Base-by-base conservation (phyloP, 1,140 invertebrate species). In the Magallana gigas region DNA sequence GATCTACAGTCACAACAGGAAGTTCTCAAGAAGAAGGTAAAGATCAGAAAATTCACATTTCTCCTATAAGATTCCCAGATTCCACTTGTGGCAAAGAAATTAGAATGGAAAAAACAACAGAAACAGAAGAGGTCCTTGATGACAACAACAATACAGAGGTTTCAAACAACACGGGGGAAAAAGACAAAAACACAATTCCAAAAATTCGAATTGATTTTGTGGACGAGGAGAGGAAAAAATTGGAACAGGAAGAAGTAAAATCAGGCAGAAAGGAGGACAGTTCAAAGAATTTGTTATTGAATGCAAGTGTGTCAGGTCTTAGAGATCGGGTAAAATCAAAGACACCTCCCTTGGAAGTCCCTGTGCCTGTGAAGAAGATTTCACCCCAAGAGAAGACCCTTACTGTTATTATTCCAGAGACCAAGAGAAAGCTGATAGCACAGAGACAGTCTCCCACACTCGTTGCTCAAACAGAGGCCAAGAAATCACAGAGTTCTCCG, bases 21-120 rank as follows among this genome's bases (percentile, higher is more conserved):
- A 76, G 29, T 76, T 18, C 7, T 11, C 23, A 29, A 29, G 68
- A 76, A 29, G 23, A 1, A 9, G 1, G 7, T 36, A 23, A 76
- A 76, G 68, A 29, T 76, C 68, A 12, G 23, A 76, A 76, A 76
- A 12, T 12, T 76, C 12, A 29, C 36, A 76, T 76, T 76, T 76
- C 68, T 29, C 68, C 68, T 9, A 76, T 76, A 23, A 76, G 68
- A 76, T 76, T 76, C 36, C 68, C 68, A 76, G 23, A 76, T 29
- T 29, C 18, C 9, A 29, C 23, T 76, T 18, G 8, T 29, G 5
- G 36, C 3, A 48, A 48, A 48, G 36, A 48, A 48, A 48, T 5
- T 4, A 48, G 36, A 48, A 48, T 4, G 36, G 36, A 48, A 48
- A 48, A 48, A 48, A 16, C 9, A 23, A 76, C 11, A 76, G 23